Evolutionary conservation across 2,113 vertebrate genomes (phyloP).

Genomic region (Atlantisia rogersi): DNA sequence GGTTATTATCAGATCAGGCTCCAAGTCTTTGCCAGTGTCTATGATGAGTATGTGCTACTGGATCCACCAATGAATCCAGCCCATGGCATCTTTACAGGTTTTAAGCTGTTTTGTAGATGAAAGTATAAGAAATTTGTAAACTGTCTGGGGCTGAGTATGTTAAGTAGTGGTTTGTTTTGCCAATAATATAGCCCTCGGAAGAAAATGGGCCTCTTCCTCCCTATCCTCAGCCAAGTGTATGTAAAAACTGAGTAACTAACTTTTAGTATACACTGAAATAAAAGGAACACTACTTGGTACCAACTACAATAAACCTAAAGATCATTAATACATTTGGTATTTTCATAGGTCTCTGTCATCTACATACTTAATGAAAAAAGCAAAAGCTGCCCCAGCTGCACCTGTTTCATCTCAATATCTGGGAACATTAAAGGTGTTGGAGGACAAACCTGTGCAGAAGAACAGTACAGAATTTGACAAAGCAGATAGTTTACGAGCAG

Average conservation of each 20-base stretch:
- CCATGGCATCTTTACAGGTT: background rate
- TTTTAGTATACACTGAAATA: background rate
- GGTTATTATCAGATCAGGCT: background rate
- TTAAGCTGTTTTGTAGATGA: background rate
- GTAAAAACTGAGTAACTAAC: background rate
- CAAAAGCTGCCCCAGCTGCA: background rate
- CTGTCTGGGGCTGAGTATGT: background rate
- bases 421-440: constrained; percentile 86
- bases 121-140: background rate
- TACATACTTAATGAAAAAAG: constrained; percentile 55
- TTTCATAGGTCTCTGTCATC: constrained; percentile 64
- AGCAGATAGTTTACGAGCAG: constrained; percentile 84
- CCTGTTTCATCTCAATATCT: constrained; percentile 81
- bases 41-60: background rate
- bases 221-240: background rate
- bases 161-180: background rate
- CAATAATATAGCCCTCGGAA: background rate
- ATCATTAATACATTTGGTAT: constrained; percentile 6
- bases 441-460: constrained; percentile 72
- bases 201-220: background rate
- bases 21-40: background rate
- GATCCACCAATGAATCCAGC: background rate
- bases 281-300: background rate
- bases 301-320: background rate
- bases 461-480: constrained; percentile 69